Evolutionary conservation across 2,888 invertebrate species (phyloP).

Genomic region (Cheilosia pagana): DNA sequence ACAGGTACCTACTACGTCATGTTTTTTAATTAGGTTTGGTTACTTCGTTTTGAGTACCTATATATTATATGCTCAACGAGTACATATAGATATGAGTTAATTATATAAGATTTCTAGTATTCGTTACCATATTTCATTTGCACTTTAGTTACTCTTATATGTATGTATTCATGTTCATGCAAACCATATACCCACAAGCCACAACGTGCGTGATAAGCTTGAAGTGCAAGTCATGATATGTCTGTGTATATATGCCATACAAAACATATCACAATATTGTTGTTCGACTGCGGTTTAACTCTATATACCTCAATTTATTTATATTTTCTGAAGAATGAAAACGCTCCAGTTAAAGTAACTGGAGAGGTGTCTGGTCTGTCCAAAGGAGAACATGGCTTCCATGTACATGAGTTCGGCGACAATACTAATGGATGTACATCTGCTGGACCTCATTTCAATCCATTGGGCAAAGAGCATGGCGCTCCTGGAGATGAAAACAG

Average conservation of each 20-base stretch:
- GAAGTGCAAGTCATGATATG: constrained; percentile 10
- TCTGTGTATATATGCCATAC: background rate
- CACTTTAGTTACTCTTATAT: background rate
- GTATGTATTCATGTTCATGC: too few species aligned
- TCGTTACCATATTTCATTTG: background rate
- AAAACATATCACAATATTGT: background rate
- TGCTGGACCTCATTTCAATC: constrained; percentile 97
- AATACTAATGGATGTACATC: constrained; percentile 98
- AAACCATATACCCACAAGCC: background rate
- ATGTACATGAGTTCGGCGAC: constrained; percentile 98
- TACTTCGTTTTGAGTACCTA: too few species aligned
- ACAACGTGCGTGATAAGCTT: constrained; percentile 4
- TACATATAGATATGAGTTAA: background rate
- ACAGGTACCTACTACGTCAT: too few species aligned
- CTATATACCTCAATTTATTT: background rate
- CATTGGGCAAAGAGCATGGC: constrained; percentile 91
- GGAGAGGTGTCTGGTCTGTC: constrained; percentile 92
- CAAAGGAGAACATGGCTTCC: constrained; percentile 90
- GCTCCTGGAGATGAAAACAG: constrained; percentile 89
- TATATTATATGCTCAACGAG: background rate
- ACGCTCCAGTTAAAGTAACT: constrained; percentile 89
- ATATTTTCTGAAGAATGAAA: constrained; percentile 83
- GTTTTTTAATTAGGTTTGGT: too few species aligned
- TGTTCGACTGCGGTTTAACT: background rate
- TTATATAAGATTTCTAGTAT: background rate